Conservation (phyloP, 1,140 invertebrate genomes). For the Dryas iulia region DNA sequence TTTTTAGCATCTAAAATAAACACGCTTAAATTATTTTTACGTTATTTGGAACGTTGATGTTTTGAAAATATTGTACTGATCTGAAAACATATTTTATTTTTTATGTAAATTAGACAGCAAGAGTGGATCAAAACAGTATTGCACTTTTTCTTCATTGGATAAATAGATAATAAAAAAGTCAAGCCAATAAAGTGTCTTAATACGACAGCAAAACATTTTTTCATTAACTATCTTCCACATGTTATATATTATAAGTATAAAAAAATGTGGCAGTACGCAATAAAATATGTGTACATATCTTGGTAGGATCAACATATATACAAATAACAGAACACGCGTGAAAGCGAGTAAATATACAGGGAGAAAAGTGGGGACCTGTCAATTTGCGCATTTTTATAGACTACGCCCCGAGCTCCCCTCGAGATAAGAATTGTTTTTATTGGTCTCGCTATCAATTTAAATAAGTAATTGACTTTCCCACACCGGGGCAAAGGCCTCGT, state of each 20-base stretch:
- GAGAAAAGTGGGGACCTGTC: slow-evolving; percentile 2
- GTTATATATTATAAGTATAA: background rate
- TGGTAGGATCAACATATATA: background rate
- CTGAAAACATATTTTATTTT: no score
- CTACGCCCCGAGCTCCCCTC: slow-evolving; percentile 25
- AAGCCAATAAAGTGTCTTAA: no score
- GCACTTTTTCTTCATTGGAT: no score
- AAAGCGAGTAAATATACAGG: background rate
- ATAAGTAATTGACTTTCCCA: slow-evolving; percentile 45
- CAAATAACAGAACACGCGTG: background rate
- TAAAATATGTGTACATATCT: background rate
- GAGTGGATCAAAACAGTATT: no score
- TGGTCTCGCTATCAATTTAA: slow-evolving; percentile 43
- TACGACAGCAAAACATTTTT: background rate
- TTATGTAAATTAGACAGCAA: no score
- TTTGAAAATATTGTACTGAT: no score
- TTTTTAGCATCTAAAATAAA: no score
- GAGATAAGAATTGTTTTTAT: slow-evolving; percentile 44
- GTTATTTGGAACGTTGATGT: no score
- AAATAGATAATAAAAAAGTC: no score
- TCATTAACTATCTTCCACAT: background rate
- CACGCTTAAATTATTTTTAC: no score
- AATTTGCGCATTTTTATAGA: slow-evolving; percentile 40
- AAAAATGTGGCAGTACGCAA: background rate
- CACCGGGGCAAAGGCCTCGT: slow-evolving; percentile 35